A percentile compares a stretch with the other conserved stretches of the same genome.
phyloP scores from a whole-genome alignment of 2,797 vertebrate species.

The Miichthys miiuy region DNA sequence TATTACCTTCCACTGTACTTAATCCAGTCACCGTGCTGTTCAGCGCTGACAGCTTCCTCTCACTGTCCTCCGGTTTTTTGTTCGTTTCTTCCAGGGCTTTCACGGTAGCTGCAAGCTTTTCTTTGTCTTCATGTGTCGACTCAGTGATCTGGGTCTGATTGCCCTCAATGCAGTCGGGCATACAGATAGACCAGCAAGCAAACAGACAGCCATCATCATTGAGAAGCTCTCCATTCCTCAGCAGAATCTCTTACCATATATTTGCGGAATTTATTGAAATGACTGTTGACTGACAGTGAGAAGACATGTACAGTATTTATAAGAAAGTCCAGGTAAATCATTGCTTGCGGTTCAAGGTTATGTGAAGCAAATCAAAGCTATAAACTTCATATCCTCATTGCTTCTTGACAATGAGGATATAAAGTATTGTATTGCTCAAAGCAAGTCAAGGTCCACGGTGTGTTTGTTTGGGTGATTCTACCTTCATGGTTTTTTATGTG shows the following conservation, averaged over 20 bases:
- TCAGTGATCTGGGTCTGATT: background rate
- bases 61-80: slow-evolving; percentile 35
- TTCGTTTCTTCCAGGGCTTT: slow-evolving; percentile 40
- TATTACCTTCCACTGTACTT: background rate
- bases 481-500: background rate
- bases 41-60: slow-evolving; percentile 16
- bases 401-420: background rate
- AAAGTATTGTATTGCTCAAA: too few species aligned
- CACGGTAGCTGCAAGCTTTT: background rate
- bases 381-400: background rate
- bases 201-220: slow-evolving; percentile 15
- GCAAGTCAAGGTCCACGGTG: background rate
- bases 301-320: background rate
- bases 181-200: slow-evolving; percentile 9
- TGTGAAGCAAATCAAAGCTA: too few species aligned
- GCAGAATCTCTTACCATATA: background rate
- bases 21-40: slow-evolving; percentile 1
- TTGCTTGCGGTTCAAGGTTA: background rate
- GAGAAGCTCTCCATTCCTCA: slow-evolving; percentile 7
- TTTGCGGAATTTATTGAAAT: background rate
- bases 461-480: background rate
- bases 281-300: background rate
- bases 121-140: background rate
- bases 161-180: background rate
- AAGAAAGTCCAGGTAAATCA: background rate